phyloP scores from a whole-genome alignment of 2,888 invertebrate genomes.

The Meandrusa payeni region DNA sequence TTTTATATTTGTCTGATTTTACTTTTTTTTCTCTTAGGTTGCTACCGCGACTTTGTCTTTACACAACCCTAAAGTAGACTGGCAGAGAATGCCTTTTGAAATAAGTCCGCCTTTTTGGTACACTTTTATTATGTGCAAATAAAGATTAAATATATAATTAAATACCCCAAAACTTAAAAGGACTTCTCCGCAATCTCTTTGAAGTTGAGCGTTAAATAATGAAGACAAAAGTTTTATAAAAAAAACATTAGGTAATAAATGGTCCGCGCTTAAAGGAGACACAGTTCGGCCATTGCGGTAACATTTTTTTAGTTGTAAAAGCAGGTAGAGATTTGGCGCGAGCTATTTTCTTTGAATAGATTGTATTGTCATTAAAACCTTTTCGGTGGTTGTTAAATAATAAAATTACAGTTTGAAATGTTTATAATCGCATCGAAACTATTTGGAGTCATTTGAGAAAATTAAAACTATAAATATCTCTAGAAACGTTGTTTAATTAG shows the following conservation, averaged over 20 bases:
- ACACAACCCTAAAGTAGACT: no score
- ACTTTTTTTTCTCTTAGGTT: no score
- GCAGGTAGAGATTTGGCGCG: slow-evolving; percentile 55
- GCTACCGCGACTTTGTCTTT: no score
- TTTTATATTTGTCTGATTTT: no score
- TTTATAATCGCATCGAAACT: slow-evolving; percentile 35
- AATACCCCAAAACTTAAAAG: slow-evolving; percentile 16
- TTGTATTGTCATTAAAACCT: slow-evolving; percentile 25
- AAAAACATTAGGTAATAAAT: slow-evolving; percentile 56
- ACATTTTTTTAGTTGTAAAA: slow-evolving; percentile 42
- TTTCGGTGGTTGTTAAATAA: slow-evolving; percentile 30
- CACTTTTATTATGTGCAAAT: no score
- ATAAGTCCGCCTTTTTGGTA: no score
- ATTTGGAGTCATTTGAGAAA: slow-evolving; percentile 16
- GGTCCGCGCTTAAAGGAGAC: slow-evolving; percentile 52
- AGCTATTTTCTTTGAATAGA: slow-evolving; percentile 23
- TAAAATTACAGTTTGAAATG: slow-evolving; percentile 41
- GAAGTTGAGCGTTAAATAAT: slow-evolving; percentile 33
- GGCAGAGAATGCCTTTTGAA: no score
- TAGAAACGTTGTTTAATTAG: no score
- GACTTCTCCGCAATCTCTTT: slow-evolving; percentile 34
- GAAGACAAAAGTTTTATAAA: slow-evolving; percentile 47
- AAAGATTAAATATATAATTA: no score
- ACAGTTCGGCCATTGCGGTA: slow-evolving; percentile 46
- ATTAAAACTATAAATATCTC: not conserved